A percentile compares a stretch with the other conserved stretches of the same genome.
Evolutionary conservation across 2,888 invertebrate genomes (phyloP).

Genomic region (Machimus rusticus): DNA sequence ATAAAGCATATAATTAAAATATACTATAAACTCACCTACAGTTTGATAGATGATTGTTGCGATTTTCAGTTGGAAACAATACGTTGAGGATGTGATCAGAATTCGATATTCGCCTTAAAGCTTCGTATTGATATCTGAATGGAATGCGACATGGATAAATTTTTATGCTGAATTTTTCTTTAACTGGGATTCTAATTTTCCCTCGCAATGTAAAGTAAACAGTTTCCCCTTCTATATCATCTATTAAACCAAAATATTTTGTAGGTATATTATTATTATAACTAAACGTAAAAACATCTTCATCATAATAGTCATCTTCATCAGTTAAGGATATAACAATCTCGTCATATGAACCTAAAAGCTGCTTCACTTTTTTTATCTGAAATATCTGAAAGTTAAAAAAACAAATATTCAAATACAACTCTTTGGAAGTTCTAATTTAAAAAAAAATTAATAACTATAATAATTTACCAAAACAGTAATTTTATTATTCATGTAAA

Average conservation of each 20-base stretch:
- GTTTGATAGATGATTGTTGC: background rate
- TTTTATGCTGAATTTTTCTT: slow-evolving; percentile 46
- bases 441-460: background rate
- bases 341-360: background rate
- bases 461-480: background rate
- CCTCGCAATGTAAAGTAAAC: slow-evolving; percentile 24
- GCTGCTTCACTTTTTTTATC: background rate
- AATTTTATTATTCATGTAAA: background rate
- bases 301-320: background rate
- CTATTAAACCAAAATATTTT: slow-evolving; percentile 8
- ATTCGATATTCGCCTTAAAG: slow-evolving; percentile 51
- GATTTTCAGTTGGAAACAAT: slow-evolving; percentile 33
- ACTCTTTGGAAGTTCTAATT: background rate
- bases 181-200: slow-evolving; percentile 32
- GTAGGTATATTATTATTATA: background rate
- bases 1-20: background rate
- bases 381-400: background rate
- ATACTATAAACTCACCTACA: slow-evolving; percentile 27
- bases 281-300: background rate
- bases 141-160: slow-evolving; percentile 54
- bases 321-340: background rate
- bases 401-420: no score
- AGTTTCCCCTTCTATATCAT: slow-evolving; percentile 9
- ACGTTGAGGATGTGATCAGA: background rate
- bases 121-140: slow-evolving; percentile 56